Percentiles rank a stretch among this genome's conserved stretches.
phyloP scores from a whole-genome alignment of 2,797 vertebrate species.

The Peromyscus melanophrys region DNA sequence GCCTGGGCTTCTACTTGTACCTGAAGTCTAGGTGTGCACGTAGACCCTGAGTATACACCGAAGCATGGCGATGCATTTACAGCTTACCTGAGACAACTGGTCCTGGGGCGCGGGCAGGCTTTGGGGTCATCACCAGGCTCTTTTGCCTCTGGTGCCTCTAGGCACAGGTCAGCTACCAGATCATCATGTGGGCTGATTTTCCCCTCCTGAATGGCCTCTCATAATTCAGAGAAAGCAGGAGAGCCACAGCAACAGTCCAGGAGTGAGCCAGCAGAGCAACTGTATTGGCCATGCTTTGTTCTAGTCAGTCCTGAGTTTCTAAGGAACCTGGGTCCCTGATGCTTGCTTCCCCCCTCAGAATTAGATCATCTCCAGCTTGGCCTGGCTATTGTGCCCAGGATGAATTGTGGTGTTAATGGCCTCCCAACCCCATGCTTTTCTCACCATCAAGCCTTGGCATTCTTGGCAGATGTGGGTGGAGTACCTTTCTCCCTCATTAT shows the following conservation, averaged over 20 bases:
- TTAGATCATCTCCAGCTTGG: neutral
- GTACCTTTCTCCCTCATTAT: neutral
- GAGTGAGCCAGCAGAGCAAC: fast-evolving
- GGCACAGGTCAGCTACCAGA: too few relatives aligned
- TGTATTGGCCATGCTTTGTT: fast-evolving
- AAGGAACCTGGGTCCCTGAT: neutral
- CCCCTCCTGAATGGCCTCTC: neutral
- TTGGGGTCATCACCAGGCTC: neutral
- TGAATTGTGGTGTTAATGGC: neutral
- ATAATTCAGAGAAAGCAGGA: neutral
- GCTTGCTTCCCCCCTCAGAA: too few relatives aligned
- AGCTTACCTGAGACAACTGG: neutral
- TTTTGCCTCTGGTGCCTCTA: neutral
- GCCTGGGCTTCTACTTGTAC: neutral
- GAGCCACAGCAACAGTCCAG: fast-evolving
- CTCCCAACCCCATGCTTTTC: fast-evolving
- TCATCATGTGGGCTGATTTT: too few relatives aligned
- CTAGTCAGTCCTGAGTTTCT: fast-evolving
- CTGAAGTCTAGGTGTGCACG: neutral
- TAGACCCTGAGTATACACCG: neutral
- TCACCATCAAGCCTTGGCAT: too few relatives aligned
- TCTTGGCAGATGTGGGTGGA: too few relatives aligned
- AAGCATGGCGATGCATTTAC: neutral
- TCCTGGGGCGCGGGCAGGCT: too few relatives aligned
- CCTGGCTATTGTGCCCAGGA: fast-evolving